Conservation (phyloP, 2,113 vertebrate genomes). For the Epinephelus lanceolatus region DNA sequence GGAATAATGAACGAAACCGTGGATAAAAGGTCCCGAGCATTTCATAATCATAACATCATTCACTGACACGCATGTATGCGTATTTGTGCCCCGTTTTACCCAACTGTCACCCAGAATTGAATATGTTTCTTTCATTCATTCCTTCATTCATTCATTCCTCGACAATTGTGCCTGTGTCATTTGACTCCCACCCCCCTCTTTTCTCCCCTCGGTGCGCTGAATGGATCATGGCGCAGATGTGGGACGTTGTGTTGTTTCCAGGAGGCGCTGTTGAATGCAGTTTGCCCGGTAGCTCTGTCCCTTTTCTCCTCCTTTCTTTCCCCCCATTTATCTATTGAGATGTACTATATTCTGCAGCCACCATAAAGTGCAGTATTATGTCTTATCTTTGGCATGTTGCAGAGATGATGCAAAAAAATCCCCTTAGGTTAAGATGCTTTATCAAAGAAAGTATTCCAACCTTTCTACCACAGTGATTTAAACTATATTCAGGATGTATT, state of each 20-base stretch:
- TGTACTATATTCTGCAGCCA: constrained; percentile 19
- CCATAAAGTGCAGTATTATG: constrained; percentile 13
- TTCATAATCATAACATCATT: constrained; percentile 1
- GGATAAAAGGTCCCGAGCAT: constrained; percentile 8
- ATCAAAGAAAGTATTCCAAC: not conserved
- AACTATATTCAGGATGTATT: not conserved
- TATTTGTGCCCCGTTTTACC: not conserved
- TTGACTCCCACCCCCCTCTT: constrained; percentile 35
- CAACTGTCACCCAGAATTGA: constrained; percentile 42
- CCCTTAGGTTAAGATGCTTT: not conserved
- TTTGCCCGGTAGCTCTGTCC: constrained; percentile 51
- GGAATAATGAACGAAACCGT: constrained; percentile 11
- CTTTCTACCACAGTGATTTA: not conserved
- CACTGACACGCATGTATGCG: not conserved
- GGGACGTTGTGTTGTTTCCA: constrained; percentile 62
- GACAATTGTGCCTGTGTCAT: constrained; percentile 64
- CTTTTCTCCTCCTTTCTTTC: not conserved
- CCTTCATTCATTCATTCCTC: constrained; percentile 42
- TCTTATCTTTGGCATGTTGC: not conserved
- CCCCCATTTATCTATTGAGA: constrained; percentile 7
- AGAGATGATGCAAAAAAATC: not conserved
- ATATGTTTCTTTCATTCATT: constrained; percentile 40
- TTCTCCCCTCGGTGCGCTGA: constrained; percentile 26
- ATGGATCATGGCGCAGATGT: constrained; percentile 68
- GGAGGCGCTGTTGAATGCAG: constrained; percentile 66